A percentile compares a stretch with the other conserved stretches of the same genome.
These are phyloP conservation scores for Gavialis gangeticus DNA, from an alignment of 2,113 vertebrate species.

Conservation along the genomic window DNA sequence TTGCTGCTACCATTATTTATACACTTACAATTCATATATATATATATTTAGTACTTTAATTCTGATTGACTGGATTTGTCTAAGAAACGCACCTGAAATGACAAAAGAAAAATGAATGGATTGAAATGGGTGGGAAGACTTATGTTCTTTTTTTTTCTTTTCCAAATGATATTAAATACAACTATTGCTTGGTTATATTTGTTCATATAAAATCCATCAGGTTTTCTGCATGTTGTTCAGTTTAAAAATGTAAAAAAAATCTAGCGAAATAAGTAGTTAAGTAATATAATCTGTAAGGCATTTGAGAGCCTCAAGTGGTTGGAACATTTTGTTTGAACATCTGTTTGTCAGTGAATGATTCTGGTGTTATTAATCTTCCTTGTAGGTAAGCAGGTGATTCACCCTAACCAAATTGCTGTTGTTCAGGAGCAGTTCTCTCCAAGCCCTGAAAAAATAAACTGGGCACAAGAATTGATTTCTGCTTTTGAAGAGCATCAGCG, in stretches of 20 bases:
- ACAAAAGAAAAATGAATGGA: slow-evolving; percentile 10
- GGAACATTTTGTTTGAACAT: slow-evolving; percentile 80
- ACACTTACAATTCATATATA: background rate
- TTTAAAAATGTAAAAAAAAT: slow-evolving; percentile 58
- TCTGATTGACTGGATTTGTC: background rate
- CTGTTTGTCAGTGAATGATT: slow-evolving; percentile 76
- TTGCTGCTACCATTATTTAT: background rate
- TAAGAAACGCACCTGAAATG: slow-evolving; percentile 53
- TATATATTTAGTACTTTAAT: background rate
- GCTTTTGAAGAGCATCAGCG: slow-evolving; percentile 93
- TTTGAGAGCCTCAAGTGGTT: slow-evolving; percentile 71
- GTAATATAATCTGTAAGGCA: slow-evolving; percentile 68
- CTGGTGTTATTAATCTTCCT: slow-evolving; percentile 77
- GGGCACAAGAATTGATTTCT: slow-evolving; percentile 93
- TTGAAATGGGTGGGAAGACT: slow-evolving; percentile 5
- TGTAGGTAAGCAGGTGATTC: slow-evolving; percentile 98
- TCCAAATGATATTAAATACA: background rate
- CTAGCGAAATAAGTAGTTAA: slow-evolving; percentile 71
- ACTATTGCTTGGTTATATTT: slow-evolving; percentile 9
- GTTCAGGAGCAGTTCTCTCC: slow-evolving; percentile 98
- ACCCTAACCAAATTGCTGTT: slow-evolving; percentile 92
- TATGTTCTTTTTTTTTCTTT: background rate
- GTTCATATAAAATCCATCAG: slow-evolving; percentile 42
- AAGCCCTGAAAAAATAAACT: slow-evolving; percentile 89
- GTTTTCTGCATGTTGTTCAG: background rate